Conservation (phyloP, 2,113 vertebrate species). For the Phyllostomus hastatus region DNA sequence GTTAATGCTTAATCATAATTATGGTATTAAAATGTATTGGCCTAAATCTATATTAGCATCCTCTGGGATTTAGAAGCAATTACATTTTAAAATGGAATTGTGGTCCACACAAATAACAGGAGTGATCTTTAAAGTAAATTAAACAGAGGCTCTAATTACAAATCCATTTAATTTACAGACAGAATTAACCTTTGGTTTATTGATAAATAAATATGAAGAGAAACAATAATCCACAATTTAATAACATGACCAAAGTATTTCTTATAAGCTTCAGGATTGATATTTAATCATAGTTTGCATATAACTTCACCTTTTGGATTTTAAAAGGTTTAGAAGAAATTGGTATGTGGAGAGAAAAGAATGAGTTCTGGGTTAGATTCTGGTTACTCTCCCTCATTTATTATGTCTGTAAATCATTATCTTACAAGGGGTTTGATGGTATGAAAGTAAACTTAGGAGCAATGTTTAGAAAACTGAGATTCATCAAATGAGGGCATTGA, state of each 20-base stretch:
- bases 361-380: background rate
- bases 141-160: conserved; percentile 81
- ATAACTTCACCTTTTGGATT: conserved; percentile 62
- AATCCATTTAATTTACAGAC: conserved; percentile 75
- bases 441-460: background rate
- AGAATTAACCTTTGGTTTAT: conserved; percentile 73
- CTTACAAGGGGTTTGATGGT: background rate
- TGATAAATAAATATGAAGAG: conserved; percentile 67
- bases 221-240: conserved; percentile 73
- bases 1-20: conserved; percentile 70
- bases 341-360: background rate
- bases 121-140: conserved; percentile 81
- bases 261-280: conserved; percentile 26
- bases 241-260: conserved; percentile 64
- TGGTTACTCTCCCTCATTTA: background rate
- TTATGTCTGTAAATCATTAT: conserved; percentile 19
- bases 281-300: conserved; percentile 39
- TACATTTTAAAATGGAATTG: conserved; percentile 76
- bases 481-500: background rate
- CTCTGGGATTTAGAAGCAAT: conserved; percentile 81
- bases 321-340: conserved; percentile 22
- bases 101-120: conserved; percentile 70
- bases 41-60: conserved; percentile 75
- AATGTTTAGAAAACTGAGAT: conserved; percentile 20
- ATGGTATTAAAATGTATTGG: conserved; percentile 74